Evolutionary conservation across 2,113 vertebrate genomes (phyloP), one percentile per base, ranked within the genome.

Genomic region (Cepphus grylle): DNA sequence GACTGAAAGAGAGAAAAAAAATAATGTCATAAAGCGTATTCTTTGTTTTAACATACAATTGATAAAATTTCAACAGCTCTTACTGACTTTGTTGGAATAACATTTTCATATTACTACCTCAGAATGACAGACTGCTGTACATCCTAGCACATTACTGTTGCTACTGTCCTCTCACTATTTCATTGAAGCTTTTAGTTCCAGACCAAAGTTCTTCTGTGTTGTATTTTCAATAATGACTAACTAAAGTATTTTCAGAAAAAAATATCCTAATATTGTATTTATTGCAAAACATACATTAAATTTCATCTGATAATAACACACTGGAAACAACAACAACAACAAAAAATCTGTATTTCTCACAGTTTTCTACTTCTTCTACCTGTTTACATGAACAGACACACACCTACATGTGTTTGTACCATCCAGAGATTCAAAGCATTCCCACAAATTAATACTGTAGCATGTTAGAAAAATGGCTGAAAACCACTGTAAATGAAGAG

Each of bases 381-480:
- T 47, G 1, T 34, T 8, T 32, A 3, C 17, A 14, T 34, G 23
- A 74, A 72, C 5, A 76, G 17, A 32, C 15, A 19, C 4, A 27
- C 6, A 63, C 17, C 8, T 34, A 14, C 6, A 22, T 6, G 5
- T 16, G 1, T 78, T 58, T 0, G 0, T 77, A 53, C 4, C 6
- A 56, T 26, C 3, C 11, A 34, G 47, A 70, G 8, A 63, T 29
- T 63, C 12, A 61, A 58, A 56, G 59, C 42, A 8, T 22, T 91
- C 23, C 18, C 21, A n/a, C 4, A 80, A 74, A 63, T 26, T 81
- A 66, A 10, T 8, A 5, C 1, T 7, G 3, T 13, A 63, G 49
- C 0, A 12, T 21, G 2, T 26, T 38, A 66, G n/a, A 49, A 66
- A 63, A 83, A 14, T 12, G 72, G 25, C 22, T 85, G n/a, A 53